Percentiles rank a stretch among this genome's conserved stretches.
Evolutionary conservation across 2,113 vertebrate genomes (phyloP).

Genomic region (Ploceus nigricollis): DNA sequence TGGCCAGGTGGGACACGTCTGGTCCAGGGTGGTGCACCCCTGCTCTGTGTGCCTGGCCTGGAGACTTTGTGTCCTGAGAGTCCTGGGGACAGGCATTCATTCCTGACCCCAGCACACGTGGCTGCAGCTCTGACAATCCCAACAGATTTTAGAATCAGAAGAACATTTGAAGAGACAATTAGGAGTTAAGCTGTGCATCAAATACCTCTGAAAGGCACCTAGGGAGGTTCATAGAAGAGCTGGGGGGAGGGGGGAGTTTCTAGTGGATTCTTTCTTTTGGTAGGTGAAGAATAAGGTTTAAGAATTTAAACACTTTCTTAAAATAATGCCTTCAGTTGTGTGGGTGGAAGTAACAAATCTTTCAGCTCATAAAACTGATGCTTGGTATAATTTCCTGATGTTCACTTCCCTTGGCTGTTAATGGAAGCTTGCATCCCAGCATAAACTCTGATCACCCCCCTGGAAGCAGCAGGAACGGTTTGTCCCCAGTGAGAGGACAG

Average conservation of each 20-base stretch:
- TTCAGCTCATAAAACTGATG: conserved; percentile 25
- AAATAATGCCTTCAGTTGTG: conserved; percentile 1
- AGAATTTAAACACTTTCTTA: conserved; percentile 5
- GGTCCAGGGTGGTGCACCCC: fast-evolving
- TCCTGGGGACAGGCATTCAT: not conserved
- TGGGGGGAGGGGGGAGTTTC: not conserved
- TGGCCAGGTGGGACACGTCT: not conserved
- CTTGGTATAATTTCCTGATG: not conserved
- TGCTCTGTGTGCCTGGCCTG: not conserved
- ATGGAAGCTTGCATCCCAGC: not conserved
- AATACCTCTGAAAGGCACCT: not conserved
- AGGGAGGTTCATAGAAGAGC: not conserved
- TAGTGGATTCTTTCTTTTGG: not conserved
- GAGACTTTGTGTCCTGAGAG: not conserved
- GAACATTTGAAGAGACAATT: not conserved
- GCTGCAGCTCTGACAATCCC: not conserved
- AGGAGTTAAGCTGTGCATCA: not conserved
- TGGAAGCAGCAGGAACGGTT: not conserved
- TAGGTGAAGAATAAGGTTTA: not conserved
- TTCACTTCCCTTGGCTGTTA: conserved; percentile 9
- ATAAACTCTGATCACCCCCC: not conserved
- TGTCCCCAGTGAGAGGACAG: not conserved
- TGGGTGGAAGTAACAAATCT: conserved; percentile 21
- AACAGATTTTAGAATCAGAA: not conserved
- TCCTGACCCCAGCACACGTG: not conserved